These are phyloP conservation scores for Druon quercuslanigerum DNA, from an alignment of 1,140 invertebrate genomes.

Conservation along the genomic window DNA sequence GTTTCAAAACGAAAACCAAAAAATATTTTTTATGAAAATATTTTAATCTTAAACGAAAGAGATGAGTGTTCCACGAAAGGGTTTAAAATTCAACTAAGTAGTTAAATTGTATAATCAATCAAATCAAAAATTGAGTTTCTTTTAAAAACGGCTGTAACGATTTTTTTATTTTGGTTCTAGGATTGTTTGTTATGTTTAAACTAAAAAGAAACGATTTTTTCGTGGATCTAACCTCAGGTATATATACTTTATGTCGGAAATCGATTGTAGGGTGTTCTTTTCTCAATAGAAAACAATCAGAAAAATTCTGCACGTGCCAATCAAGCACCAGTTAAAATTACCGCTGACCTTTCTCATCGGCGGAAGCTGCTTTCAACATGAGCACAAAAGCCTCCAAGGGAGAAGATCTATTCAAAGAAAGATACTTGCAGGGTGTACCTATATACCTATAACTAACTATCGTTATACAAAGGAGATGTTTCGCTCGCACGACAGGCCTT, in stretches of 20 bases:
- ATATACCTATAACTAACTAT: constrained; percentile 19
- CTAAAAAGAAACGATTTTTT: not conserved
- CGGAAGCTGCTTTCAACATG: constrained; percentile 22
- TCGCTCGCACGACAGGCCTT: constrained; percentile 23
- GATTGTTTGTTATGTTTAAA: not conserved
- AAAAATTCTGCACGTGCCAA: constrained; percentile 27
- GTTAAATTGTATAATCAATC: too few species aligned
- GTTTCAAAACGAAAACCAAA: too few species aligned
- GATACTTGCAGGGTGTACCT: constrained; percentile 26
- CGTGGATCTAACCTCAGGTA: constrained; percentile 1
- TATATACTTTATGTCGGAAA: not conserved
- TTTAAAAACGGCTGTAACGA: too few species aligned
- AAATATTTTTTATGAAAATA: too few species aligned
- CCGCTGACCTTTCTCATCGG: constrained; percentile 25
- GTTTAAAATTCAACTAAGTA: too few species aligned
- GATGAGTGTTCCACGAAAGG: too few species aligned
- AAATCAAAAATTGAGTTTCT: too few species aligned
- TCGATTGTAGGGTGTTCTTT: constrained; percentile 9
- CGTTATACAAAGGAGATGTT: constrained; percentile 25
- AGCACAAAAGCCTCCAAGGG: not conserved
- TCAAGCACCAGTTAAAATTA: constrained; percentile 24
- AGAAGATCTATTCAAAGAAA: constrained; percentile 24
- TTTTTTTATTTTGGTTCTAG: too few species aligned
- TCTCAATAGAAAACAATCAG: constrained; percentile 26
- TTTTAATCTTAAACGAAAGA: too few species aligned